phyloP scores from a whole-genome alignment of 2,113 vertebrate species.

The Amphiprion ocellaris region DNA sequence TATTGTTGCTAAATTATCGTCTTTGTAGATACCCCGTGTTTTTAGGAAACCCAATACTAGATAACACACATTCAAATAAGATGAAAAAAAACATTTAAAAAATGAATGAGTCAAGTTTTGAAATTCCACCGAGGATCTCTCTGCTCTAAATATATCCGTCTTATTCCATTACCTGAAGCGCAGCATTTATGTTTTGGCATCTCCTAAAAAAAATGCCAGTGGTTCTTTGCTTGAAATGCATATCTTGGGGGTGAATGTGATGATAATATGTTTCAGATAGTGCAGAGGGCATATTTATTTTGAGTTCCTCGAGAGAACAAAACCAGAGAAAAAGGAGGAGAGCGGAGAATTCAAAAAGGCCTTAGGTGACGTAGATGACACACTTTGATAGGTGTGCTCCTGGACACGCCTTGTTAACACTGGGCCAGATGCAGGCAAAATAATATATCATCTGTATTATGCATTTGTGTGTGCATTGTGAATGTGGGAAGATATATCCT shows the following conservation, averaged over 20 bases:
- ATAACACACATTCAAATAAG: conserved; percentile 45
- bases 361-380: conserved; percentile 71
- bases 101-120: conserved; percentile 51
- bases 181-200: conserved; percentile 71
- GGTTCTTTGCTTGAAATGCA: conserved; percentile 71
- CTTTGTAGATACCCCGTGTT: conserved; percentile 22
- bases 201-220: conserved; percentile 63
- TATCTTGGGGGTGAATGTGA: conserved; percentile 71
- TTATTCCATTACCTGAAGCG: conserved; percentile 76
- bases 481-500: neutral
- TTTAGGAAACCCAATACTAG: conserved; percentile 16
- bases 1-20: conserved; percentile 41
- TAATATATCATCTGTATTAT: conserved; percentile 6
- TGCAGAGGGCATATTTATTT: conserved; percentile 75
- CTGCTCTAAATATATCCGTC: conserved; percentile 60
- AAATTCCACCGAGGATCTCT: conserved; percentile 51
- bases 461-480: neutral
- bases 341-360: conserved; percentile 48
- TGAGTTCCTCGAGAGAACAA: conserved; percentile 67
- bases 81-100: conserved; percentile 6
- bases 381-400: conserved; percentile 68
- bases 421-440: conserved; percentile 33
- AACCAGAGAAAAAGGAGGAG: conserved; percentile 40
- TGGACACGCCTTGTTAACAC: conserved; percentile 62
- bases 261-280: conserved; percentile 73